These are phyloP conservation scores for Pristionchus japonicus DNA, from an alignment of 2,888 invertebrate genomes.

Conservation along the genomic window DNA sequence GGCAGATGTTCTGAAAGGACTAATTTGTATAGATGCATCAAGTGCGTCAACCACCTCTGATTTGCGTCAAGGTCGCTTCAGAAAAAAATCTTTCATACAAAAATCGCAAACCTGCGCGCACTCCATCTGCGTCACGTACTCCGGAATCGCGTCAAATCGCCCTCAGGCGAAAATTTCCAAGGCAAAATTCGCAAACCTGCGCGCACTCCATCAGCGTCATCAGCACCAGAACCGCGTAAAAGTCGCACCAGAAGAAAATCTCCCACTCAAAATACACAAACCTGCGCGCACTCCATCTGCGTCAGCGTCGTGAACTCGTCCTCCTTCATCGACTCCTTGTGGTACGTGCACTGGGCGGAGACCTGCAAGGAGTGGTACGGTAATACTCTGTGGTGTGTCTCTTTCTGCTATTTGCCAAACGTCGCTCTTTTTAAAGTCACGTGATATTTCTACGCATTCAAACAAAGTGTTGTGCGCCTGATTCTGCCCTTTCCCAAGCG, in stretches of 20 bases:
- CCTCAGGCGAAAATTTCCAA: neutral
- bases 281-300: slow-evolving; percentile 61
- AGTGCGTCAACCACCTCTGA: neutral
- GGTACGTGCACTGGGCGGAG: slow-evolving; percentile 58
- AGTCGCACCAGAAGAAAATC: no score
- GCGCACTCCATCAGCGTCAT: no score
- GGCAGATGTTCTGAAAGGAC: slow-evolving; percentile 57
- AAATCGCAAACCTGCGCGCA: slow-evolving; percentile 50
- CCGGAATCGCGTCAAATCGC: neutral
- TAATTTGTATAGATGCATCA: neutral
- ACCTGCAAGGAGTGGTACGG: slow-evolving; percentile 50
- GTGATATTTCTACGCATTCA: no score
- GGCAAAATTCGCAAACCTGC: neutral
- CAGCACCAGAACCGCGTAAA: no score
- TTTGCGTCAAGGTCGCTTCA: no score
- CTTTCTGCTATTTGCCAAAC: neutral
- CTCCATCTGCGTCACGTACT: slow-evolving; percentile 57
- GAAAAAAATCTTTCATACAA: neutral
- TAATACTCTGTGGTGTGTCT: neutral
- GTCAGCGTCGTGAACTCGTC: slow-evolving; percentile 59
- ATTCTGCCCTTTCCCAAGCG: neutral
- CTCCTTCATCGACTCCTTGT: slow-evolving; percentile 51
- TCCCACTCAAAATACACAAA: no score
- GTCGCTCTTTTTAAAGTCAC: neutral
- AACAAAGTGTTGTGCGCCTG: neutral